A percentile compares a stretch with the other conserved stretches of the same genome.
Conservation (phyloP, 2,113 vertebrate genomes). For the Cygnus atratus region DNA sequence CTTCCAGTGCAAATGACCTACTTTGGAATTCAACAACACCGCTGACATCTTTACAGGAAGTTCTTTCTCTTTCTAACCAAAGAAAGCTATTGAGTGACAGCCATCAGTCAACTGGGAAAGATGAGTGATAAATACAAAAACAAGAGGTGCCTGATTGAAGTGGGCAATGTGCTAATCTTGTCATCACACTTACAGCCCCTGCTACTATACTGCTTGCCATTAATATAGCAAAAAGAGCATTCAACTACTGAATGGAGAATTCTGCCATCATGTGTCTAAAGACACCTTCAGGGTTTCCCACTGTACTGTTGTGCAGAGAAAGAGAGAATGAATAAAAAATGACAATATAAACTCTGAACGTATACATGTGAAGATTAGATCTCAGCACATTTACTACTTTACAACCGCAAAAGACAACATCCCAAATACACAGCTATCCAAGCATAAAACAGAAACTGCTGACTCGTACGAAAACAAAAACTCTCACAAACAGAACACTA, state of each 20-base stretch:
- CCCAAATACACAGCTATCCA: slow-evolving; percentile 4
- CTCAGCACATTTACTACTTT: background rate
- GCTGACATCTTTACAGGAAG: slow-evolving; percentile 9
- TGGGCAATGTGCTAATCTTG: slow-evolving; percentile 9
- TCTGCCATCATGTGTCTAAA: slow-evolving; percentile 8
- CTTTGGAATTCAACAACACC: background rate
- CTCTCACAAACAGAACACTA: slow-evolving; percentile 46
- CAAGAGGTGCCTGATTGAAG: slow-evolving; percentile 19
- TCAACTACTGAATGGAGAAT: background rate
- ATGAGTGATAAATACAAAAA: background rate
- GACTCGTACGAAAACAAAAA: slow-evolving; percentile 53
- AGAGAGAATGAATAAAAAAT: background rate
- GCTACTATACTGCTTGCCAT: background rate
- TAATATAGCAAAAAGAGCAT: background rate
- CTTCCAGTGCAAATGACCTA: background rate
- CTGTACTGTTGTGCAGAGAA: background rate
- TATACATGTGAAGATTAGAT: background rate
- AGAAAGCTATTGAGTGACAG: slow-evolving; percentile 30
- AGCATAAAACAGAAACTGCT: slow-evolving; percentile 41
- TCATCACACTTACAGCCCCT: background rate
- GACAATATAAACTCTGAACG: background rate
- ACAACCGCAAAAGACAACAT: slow-evolving; percentile 10
- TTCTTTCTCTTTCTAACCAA: background rate
- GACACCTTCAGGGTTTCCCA: slow-evolving; percentile 23
- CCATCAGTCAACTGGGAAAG: slow-evolving; percentile 17